Evolutionary conservation across 2,888 invertebrate genomes (phyloP).

Genomic region (Leptopilina myrica): DNA sequence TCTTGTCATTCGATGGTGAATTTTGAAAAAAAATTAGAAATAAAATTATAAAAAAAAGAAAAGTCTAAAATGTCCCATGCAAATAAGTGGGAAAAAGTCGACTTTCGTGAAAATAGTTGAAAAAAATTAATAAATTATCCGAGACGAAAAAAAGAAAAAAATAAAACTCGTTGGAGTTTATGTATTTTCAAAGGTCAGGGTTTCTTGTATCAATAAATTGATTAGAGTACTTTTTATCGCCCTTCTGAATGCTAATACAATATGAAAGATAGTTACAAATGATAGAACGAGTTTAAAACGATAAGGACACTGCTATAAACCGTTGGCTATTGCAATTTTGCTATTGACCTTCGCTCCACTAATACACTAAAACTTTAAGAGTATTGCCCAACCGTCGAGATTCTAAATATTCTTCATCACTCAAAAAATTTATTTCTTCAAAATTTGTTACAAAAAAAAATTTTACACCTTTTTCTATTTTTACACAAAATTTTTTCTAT

Average conservation of each 20-base stretch:
- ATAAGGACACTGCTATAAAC: background rate
- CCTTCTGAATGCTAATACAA: background rate
- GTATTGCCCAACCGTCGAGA: background rate
- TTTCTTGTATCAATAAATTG: constrained; percentile 8
- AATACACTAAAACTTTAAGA: constrained; percentile 1
- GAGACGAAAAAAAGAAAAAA: too few relatives aligned
- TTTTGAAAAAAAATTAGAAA: too few relatives aligned
- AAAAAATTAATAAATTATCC: too few relatives aligned
- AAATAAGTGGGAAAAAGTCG: too few relatives aligned
- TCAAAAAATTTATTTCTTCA: background rate
- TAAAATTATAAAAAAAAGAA: too few relatives aligned
- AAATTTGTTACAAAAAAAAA: too few relatives aligned
- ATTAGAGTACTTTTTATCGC: constrained; percentile 6
- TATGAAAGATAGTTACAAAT: constrained; percentile 7
- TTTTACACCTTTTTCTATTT: too few relatives aligned
- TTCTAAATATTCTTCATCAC: background rate
- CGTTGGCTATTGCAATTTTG: background rate
- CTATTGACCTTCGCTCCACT: constrained; percentile 14
- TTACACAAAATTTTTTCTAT: too few relatives aligned
- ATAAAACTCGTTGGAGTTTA: background rate
- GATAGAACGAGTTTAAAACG: constrained; percentile 18
- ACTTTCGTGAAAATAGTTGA: too few relatives aligned
- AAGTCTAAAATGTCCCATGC: too few relatives aligned
- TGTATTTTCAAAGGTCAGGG: constrained; percentile 5
- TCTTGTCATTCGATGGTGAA: too few relatives aligned